A percentile compares a stretch with the other conserved stretches of the same genome.
Evolutionary conservation across 2,113 vertebrate genomes (phyloP).

Genomic region (Bos javanicus): DNA sequence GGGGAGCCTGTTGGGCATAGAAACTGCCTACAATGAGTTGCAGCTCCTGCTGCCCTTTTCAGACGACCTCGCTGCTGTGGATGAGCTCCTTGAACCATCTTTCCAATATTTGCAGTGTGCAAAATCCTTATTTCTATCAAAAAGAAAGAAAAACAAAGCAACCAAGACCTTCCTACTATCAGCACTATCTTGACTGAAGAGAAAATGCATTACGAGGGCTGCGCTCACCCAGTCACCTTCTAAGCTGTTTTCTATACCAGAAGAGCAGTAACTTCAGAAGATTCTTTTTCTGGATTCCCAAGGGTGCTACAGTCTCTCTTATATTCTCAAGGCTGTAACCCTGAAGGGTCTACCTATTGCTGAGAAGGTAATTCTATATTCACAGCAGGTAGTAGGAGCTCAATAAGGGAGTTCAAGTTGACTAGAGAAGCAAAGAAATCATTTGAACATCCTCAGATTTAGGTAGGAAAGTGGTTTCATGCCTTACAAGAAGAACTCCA

Average conservation of each 20-base stretch:
- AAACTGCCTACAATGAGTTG: not conserved
- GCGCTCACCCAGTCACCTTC: not conserved
- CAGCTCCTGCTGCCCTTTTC: not conserved
- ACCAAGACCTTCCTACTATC: not conserved
- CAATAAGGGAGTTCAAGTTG: not conserved
- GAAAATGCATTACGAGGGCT: not conserved
- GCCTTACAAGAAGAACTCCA: not conserved
- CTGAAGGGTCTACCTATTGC: not conserved
- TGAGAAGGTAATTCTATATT: slow-evolving; percentile 1
- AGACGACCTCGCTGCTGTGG: not conserved
- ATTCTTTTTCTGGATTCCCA: not conserved
- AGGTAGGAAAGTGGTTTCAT: not conserved
- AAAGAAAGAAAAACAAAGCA: slow-evolving; percentile 19
- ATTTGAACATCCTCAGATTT: not conserved
- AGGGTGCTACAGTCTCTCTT: not conserved
- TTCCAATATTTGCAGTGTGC: not conserved
- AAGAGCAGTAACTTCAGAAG: not conserved
- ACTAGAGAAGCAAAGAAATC: not conserved
- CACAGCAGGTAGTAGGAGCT: not conserved
- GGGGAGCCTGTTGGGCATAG: not conserved
- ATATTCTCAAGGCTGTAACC: not conserved
- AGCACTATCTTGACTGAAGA: not conserved
- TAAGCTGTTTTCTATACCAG: not conserved
- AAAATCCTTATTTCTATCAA: not conserved
- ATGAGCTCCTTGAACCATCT: not conserved